phyloP scores from a whole-genome alignment of 2,797 vertebrate species.

The Hemitrygon akajei region DNA sequence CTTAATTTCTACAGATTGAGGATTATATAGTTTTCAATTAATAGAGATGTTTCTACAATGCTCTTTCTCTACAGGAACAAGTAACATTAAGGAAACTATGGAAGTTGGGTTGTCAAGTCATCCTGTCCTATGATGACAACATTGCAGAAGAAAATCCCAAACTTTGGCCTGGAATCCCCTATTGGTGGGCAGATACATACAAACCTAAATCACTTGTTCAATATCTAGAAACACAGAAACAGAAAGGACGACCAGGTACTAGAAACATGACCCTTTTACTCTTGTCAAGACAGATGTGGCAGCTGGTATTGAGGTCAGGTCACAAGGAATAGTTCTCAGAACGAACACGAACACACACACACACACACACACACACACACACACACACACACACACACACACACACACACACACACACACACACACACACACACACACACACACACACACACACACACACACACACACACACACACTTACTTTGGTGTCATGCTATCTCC shows the following conservation, averaged over 20 bases:
- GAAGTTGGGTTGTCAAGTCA: slow-evolving; percentile 66
- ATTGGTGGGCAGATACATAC: slow-evolving; percentile 78
- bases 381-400: too few relatives aligned
- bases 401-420: too few relatives aligned
- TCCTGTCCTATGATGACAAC: slow-evolving; percentile 72
- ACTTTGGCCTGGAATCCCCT: slow-evolving; percentile 74
- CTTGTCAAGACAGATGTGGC: not conserved
- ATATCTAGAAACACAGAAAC: slow-evolving; percentile 69
- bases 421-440: too few relatives aligned
- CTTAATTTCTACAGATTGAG: not conserved
- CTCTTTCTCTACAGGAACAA: slow-evolving; percentile 54
- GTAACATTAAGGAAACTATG: slow-evolving; percentile 71
- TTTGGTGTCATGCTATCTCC: not conserved
- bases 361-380: too few relatives aligned
- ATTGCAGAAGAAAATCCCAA: slow-evolving; percentile 52
- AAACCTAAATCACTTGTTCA: slow-evolving; percentile 58
- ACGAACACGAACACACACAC: not conserved
- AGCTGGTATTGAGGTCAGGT: too few relatives aligned
- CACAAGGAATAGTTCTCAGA: not conserved
- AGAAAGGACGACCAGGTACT: slow-evolving; percentile 71
- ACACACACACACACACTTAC: too few relatives aligned
- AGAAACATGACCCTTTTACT: not conserved
- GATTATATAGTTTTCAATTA: not conserved
- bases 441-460: too few relatives aligned
- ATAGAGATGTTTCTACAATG: not conserved